Conservation (phyloP, 1,140 invertebrate genomes). For the Aradophagus sp. region DNA sequence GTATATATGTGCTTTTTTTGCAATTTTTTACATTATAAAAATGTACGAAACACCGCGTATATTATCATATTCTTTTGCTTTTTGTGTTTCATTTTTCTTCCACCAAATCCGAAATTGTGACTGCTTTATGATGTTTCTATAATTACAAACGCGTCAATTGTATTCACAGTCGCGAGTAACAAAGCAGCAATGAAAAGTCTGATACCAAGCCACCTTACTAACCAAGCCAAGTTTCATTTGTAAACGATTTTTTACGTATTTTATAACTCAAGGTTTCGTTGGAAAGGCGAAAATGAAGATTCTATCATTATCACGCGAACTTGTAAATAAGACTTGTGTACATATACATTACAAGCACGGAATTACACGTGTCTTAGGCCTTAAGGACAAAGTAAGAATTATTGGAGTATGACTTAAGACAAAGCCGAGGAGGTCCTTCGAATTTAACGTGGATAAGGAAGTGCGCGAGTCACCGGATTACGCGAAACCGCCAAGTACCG, state of each 20-base stretch:
- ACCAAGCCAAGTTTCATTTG: slow-evolving; percentile 21
- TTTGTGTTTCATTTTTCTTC: neutral
- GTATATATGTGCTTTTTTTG: too few relatives aligned
- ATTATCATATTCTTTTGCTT: too few relatives aligned
- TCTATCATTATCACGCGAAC: slow-evolving; percentile 47
- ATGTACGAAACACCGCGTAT: too few relatives aligned
- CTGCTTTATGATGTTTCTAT: slow-evolving; percentile 15
- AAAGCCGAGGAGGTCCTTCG: neutral
- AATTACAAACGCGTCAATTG: slow-evolving; percentile 37
- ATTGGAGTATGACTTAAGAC: slow-evolving; percentile 24
- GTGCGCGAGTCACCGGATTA: too few relatives aligned
- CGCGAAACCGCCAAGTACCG: too few relatives aligned
- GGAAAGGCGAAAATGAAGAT: slow-evolving; percentile 42
- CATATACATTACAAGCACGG: slow-evolving; percentile 36
- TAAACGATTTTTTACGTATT: slow-evolving; percentile 35
- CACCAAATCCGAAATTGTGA: slow-evolving; percentile 16
- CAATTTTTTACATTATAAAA: too few relatives aligned
- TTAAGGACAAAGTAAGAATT: slow-evolving; percentile 39
- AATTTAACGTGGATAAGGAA: slow-evolving; percentile 20
- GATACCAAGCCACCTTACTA: slow-evolving; percentile 17
- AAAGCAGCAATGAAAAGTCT: slow-evolving; percentile 15
- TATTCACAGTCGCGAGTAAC: slow-evolving; percentile 12
- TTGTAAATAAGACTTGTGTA: slow-evolving; percentile 52
- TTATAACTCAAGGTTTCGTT: slow-evolving; percentile 50
- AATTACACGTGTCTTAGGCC: slow-evolving; percentile 21